Percentiles rank a stretch among this genome's conserved stretches.
These are phyloP conservation scores for Drosophila sordidapex DNA, from an alignment of 2,888 invertebrate genomes.

Conservation along the genomic window DNA sequence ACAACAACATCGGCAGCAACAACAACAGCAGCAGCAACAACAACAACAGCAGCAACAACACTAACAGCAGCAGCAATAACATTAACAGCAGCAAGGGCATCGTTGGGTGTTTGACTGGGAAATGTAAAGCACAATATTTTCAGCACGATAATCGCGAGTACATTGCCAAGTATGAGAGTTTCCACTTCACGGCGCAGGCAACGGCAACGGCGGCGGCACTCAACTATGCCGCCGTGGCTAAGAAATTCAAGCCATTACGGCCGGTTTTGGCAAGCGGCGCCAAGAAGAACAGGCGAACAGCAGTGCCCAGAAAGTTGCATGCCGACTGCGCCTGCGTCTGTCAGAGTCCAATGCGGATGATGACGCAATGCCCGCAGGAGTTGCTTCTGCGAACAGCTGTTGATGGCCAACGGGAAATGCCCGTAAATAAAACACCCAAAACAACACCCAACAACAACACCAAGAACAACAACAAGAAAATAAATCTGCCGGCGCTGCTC, in stretches of 20 bases:
- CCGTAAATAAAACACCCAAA: not conserved
- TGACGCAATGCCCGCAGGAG: slow-evolving; percentile 53
- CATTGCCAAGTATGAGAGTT: slow-evolving; percentile 71
- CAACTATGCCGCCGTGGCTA: slow-evolving; percentile 80
- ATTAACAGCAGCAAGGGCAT: slow-evolving; percentile 9
- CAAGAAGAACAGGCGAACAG: slow-evolving; percentile 67
- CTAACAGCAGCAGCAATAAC: slow-evolving; percentile 4
- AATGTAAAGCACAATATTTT: slow-evolving; percentile 80
- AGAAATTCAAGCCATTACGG: slow-evolving; percentile 83
- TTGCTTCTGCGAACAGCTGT: slow-evolving; percentile 45
- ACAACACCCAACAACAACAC: not conserved
- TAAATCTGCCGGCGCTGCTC: slow-evolving; percentile 66
- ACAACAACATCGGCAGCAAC: not conserved
- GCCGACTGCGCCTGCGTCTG: slow-evolving; percentile 77
- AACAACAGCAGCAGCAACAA: slow-evolving; percentile 15
- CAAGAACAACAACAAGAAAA: slow-evolving; percentile 8
- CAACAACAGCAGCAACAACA: slow-evolving; percentile 13
- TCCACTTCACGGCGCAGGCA: slow-evolving; percentile 63
- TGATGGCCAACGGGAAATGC: slow-evolving; percentile 28
- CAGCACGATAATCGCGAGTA: slow-evolving; percentile 83
- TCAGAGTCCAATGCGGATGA: slow-evolving; percentile 30
- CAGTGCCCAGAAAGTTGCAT: slow-evolving; percentile 42
- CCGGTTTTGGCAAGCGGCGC: slow-evolving; percentile 69
- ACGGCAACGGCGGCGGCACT: slow-evolving; percentile 57
- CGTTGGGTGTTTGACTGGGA: slow-evolving; percentile 45